Evolutionary conservation across 2,113 vertebrate species (phyloP), one percentile per base, ranked within the genome.

Genomic region (Aspiorhynchus laticeps): DNA sequence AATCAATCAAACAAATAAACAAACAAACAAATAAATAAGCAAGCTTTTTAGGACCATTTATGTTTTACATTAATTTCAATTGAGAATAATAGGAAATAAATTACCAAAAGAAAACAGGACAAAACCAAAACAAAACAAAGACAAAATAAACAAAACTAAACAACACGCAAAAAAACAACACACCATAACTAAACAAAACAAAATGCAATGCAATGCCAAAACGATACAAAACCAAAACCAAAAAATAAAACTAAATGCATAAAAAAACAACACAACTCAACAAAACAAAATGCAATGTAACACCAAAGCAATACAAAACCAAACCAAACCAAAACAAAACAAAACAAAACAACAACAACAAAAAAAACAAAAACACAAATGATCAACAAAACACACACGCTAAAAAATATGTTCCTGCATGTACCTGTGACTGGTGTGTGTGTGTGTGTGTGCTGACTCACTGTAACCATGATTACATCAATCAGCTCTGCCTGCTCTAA

Each of bases 401-500:
- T 41, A 46, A 11, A 11, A 46, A 46, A 46, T 56, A 59, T 11
- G 19, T 38, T 26, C 26, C 15, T 61, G 53, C 74, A 41, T 85
- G 33, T 76, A 46, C 24, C 28, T 85, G 43, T 78, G 41, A 10
- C 4, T 38, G 24, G 76, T 71, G 77, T 76, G 80, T 86, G 48
- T 86, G 38, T 80, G 65, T 84, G 73, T 80, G 61, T 88, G 1
- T 85, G 85, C 86, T 91, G 78, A 89, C 74, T 91, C 87, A 89
- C 82, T 90, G 88, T 86, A 86, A 83, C 90, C 88, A 28, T 80
- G 87, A 93, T 91, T 90, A 88, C 90, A 93, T 93, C 92, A 86
- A 90, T 90, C 93, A 90, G 89, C 91, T 90, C 92, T 90, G 89
- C 90, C 75, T 86, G 90, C 91, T 82, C 79, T 73, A 93, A 92